A percentile compares a stretch with the other conserved stretches of the same genome.
phyloP scores from a whole-genome alignment of 2,113 vertebrate genomes.

The Caloenas nicobarica region DNA sequence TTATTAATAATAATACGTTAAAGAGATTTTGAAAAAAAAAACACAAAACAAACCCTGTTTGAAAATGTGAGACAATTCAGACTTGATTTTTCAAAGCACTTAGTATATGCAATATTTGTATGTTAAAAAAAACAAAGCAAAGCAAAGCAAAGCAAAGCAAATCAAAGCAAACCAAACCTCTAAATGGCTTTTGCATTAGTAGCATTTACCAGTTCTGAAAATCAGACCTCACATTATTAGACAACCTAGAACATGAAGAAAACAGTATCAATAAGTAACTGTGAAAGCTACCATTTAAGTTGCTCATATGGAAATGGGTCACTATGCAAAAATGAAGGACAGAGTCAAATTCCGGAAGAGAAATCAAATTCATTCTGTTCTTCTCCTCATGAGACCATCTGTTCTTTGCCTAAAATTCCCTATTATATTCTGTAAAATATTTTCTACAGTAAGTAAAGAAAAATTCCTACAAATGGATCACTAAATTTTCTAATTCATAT shows the following conservation, averaged over 20 bases:
- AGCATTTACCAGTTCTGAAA: neutral
- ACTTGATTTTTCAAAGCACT: neutral
- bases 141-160: no score
- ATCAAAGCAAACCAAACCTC: neutral
- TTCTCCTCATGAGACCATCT: neutral
- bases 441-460: neutral
- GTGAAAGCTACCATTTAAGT: neutral
- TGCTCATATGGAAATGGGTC: neutral
- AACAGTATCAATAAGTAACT: neutral
- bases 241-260: neutral
- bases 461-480: neutral
- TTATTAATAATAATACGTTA: neutral
- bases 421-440: neutral
- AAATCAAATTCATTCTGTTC: neutral
- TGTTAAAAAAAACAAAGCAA: no score
- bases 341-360: neutral
- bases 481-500: neutral
- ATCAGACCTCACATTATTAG: neutral
- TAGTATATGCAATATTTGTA: fast-evolving
- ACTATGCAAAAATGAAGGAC: neutral
- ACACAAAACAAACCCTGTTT: neutral
- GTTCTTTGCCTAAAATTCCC: neutral
- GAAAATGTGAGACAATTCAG: neutral
- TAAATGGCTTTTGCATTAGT: neutral
- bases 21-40: neutral